phyloP scores from a whole-genome alignment of 1,140 invertebrate species.

The Cheumatopsyche charites region DNA sequence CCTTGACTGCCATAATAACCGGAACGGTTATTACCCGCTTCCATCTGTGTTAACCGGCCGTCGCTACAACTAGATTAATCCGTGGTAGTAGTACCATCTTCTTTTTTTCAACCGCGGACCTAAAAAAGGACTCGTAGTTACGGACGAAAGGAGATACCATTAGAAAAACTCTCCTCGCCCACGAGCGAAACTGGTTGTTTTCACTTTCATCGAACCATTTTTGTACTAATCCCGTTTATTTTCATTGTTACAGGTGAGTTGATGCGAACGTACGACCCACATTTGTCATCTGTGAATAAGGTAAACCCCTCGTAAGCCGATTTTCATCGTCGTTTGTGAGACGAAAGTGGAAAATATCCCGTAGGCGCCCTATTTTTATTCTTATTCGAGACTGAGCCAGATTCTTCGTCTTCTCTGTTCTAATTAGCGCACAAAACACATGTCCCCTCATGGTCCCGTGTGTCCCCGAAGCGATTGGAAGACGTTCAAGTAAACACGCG shows the following conservation, averaged over 20 bases:
- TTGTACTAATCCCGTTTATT: neutral
- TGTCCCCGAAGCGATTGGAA: constrained; percentile 12
- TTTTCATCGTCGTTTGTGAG: constrained; percentile 3
- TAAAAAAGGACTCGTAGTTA: neutral
- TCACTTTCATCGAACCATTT: constrained; percentile 9
- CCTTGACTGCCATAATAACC: constrained; percentile 24
- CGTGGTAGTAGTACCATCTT: constrained; percentile 7
- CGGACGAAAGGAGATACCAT: neutral
- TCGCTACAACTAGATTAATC: neutral
- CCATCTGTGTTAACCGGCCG: constrained; percentile 3
- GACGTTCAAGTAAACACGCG: constrained; percentile 10
- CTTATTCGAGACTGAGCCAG: neutral
- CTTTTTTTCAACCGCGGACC: neutral
- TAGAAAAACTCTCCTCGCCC: neutral
- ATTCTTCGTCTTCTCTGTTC: constrained; percentile 12
- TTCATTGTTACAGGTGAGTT: constrained; percentile 10
- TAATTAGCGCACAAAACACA: constrained; percentile 20
- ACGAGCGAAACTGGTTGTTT: constrained; percentile 9
- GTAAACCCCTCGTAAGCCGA: neutral
- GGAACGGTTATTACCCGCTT: constrained; percentile 20
- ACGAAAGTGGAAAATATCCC: neutral
- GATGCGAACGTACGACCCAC: neutral
- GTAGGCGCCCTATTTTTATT: neutral
- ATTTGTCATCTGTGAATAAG: neutral
- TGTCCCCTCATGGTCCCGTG: neutral